phyloP scores from a whole-genome alignment of 2,113 vertebrate genomes.

The Malaclemys terrapin region DNA sequence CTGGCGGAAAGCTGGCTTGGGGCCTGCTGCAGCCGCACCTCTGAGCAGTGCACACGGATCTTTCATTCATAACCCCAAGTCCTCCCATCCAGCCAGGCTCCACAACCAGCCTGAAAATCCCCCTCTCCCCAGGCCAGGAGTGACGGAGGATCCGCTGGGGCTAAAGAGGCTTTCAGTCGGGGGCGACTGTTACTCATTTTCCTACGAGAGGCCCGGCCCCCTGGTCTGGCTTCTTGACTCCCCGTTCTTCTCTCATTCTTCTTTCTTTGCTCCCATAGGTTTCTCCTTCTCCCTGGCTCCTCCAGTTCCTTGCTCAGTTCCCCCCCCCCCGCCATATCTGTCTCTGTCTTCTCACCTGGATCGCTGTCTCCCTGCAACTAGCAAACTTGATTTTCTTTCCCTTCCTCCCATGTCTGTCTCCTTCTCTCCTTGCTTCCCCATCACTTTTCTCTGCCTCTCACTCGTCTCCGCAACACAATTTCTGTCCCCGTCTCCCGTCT shows the following conservation, averaged over 20 bases:
- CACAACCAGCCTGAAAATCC: neutral
- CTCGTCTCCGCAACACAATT: neutral
- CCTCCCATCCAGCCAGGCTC: too few species aligned
- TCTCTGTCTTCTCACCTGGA: too few species aligned
- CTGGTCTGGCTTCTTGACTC: neutral
- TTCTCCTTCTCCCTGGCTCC: neutral
- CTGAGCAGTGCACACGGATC: too few species aligned
- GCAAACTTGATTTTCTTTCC: rapidly evolving
- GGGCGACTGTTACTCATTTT: neutral
- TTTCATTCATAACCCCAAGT: neutral
- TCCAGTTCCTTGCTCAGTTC: neutral
- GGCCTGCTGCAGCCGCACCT: neutral
- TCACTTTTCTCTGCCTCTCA: neutral
- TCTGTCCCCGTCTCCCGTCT: neutral
- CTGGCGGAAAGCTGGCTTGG: neutral
- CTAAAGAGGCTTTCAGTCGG: neutral
- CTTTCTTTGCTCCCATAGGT: neutral
- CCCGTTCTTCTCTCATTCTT: neutral
- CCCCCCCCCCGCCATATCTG: too few species aligned
- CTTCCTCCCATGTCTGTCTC: neutral
- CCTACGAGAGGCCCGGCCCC: neutral
- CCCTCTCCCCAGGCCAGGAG: rapidly evolving
- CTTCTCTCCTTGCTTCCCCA: neutral
- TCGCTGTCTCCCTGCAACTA: neutral
- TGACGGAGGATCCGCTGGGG: neutral